Base-by-base conservation (phyloP, 2,113 vertebrate genomes). In the Archilochus colubris region DNA sequence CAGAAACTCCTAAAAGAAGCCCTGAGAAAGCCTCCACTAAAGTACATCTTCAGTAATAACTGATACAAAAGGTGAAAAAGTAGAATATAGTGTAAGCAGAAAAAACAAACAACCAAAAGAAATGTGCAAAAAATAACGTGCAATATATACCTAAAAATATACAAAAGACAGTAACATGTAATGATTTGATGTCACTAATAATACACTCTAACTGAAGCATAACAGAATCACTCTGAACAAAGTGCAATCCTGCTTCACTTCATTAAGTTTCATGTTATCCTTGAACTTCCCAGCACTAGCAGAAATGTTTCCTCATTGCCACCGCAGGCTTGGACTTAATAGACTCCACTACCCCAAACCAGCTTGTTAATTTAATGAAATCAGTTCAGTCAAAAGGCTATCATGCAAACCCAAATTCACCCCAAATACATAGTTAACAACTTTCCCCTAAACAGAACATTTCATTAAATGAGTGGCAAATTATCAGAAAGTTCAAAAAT, bases 261-360 rank as follows among this genome's bases (percentile, higher is more conserved):
- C 76, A 88, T 94, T 92, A 94, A 86, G 43, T 87, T 94, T 53
- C 38, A 83, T 30, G 43, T 50, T 93, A 40, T 88, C 91, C 67
- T 84, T 27, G 24, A 90, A 24, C 64, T 96, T 93, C 91, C 91
- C 84, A 79, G 66, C 2, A 0, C 76, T 82, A 92, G 68, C 51
- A 28, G 95, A 93, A 95, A 89, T 0, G 3, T 85, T 94, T 87
- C 89, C 86, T 89, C 62, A 40, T 53, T 51, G 59, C 63, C 73
- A 38, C 91, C 8, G 50, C 57, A 67, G 84, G 84, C 91, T 58
- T 1, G 2, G 62, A 53, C 53, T 36, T 43, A 48, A 86, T 44
- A 76, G n/a, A 54, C 36, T 33, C 59, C 3, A 64, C 70, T 81
- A 24, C 16, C 36, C 53, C 54, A 40, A 40, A 53, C 7, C 38